phyloP scores from a whole-genome alignment of 2,888 invertebrate genomes.

The Criorhina ranunculi region DNA sequence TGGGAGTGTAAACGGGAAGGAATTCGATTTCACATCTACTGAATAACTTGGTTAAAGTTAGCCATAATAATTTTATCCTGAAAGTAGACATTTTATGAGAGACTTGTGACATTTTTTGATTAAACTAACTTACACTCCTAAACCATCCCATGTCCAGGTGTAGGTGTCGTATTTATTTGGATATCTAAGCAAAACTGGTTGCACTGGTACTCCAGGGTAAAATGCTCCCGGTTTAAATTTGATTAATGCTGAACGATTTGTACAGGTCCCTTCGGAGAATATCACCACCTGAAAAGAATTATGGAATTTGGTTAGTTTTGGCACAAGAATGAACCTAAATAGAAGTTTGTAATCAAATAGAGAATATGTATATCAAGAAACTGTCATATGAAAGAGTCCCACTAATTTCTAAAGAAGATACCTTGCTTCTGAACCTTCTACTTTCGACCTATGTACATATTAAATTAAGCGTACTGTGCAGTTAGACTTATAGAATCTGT shows the following conservation, averaged over 20 bases:
- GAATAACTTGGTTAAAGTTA: conserved; percentile 94
- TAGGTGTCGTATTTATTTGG: conserved; percentile 95
- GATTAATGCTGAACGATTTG: conserved; percentile 95
- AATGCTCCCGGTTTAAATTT: conserved; percentile 97
- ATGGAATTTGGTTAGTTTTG: too few relatives aligned
- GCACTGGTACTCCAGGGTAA: conserved; percentile 97
- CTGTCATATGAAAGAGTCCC: too few relatives aligned
- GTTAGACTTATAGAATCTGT: too few relatives aligned
- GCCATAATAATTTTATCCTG: conserved; percentile 93
- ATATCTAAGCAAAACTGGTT: conserved; percentile 96
- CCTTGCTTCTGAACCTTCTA: too few relatives aligned
- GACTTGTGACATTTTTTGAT: not conserved
- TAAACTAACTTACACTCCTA: conserved; percentile 90
- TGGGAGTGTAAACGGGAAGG: conserved; percentile 95
- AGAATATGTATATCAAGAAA: too few relatives aligned
- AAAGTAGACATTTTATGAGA: conserved; percentile 78
- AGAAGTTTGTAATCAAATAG: too few relatives aligned
- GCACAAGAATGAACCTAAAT: too few relatives aligned
- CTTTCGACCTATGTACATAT: too few relatives aligned
- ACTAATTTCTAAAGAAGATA: too few relatives aligned
- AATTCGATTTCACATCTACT: conserved; percentile 96
- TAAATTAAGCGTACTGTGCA: too few relatives aligned
- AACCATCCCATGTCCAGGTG: conserved; percentile 98
- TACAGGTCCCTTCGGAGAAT: conserved; percentile 98
- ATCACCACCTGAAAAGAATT: conserved; percentile 89